Percentiles rank a stretch among this genome's conserved stretches.
These are phyloP conservation scores for Drosophila tripunctata DNA, from an alignment of 2,888 invertebrate species.

Conservation along the genomic window DNA sequence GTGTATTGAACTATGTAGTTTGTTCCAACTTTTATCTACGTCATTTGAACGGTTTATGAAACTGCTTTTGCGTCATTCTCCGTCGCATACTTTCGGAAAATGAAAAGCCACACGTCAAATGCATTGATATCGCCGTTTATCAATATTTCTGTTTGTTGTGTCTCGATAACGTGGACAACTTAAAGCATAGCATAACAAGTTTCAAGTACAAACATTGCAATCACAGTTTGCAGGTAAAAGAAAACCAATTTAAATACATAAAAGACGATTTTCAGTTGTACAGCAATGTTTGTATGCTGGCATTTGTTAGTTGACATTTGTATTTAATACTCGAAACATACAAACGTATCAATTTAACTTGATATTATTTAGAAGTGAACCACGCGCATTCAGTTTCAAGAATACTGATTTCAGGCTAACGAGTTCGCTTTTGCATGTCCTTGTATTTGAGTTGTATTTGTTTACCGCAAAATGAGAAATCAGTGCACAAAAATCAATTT, in stretches of 20 bases:
- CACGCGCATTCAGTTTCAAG: too few species aligned
- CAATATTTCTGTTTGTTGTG: background rate
- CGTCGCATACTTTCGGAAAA: background rate
- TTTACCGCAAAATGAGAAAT: too few species aligned
- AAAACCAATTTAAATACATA: background rate
- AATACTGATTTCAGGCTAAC: too few species aligned
- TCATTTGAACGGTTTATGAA: background rate
- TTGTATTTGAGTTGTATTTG: too few species aligned
- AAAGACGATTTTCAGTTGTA: background rate
- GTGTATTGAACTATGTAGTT: background rate
- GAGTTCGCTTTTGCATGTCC: too few species aligned
- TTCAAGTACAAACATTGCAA: constrained; percentile 40
- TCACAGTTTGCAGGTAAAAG: constrained; percentile 17
- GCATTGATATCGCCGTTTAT: constrained; percentile 21
- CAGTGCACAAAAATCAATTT: too few species aligned
- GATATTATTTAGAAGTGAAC: too few species aligned
- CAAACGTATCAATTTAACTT: too few species aligned
- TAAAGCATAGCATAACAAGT: constrained; percentile 17
- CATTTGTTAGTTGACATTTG: background rate
- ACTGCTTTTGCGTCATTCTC: background rate
- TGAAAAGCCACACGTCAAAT: background rate
- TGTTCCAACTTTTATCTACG: background rate
- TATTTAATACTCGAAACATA: background rate
- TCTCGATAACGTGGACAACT: constrained; percentile 17
- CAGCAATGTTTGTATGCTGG: background rate